A percentile compares a stretch with the other conserved stretches of the same genome.
phyloP scores from a whole-genome alignment of 2,888 invertebrate genomes.

The Hirtodrosophila duncani region DNA sequence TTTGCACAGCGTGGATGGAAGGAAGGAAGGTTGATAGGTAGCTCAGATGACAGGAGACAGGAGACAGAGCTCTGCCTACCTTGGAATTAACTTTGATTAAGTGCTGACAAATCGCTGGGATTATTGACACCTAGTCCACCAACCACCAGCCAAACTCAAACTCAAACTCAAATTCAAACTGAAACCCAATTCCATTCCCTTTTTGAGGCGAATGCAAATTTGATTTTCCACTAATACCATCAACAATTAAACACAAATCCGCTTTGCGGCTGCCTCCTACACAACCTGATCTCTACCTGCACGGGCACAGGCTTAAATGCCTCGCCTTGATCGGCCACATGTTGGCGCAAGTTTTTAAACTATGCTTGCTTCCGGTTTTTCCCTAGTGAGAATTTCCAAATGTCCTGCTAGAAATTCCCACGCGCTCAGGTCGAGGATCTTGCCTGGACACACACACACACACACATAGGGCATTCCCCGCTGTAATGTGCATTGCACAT shows the following conservation, averaged over 20 bases:
- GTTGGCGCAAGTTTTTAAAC: conserved; percentile 52
- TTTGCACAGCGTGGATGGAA: conserved; percentile 25
- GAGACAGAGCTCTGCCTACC: background rate
- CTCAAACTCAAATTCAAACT: background rate
- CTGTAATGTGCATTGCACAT: conserved; percentile 15
- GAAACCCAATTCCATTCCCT: background rate
- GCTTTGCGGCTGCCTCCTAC: conserved; percentile 9
- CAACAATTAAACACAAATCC: conserved; percentile 68
- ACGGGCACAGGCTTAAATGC: background rate
- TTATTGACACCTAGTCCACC: conserved; percentile 68
- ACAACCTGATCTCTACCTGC: conserved; percentile 39
- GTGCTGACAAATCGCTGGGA: conserved; percentile 60
- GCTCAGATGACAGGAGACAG: too few relatives aligned
- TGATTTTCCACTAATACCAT: conserved; percentile 72
- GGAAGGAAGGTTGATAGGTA: too few relatives aligned
- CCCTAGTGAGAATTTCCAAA: conserved; percentile 59
- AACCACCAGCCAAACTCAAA: background rate
- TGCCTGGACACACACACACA: background rate
- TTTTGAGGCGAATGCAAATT: conserved; percentile 47
- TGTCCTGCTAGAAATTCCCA: conserved; percentile 65
- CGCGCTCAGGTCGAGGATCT: conserved; percentile 42
- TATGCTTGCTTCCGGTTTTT: conserved; percentile 58
- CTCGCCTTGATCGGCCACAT: conserved; percentile 40
- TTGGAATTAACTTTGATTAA: conserved; percentile 69
- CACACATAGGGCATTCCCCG: conserved; percentile 52